Evolutionary conservation across 2,888 invertebrate species (phyloP).

Genomic region (Drosophila atripex): DNA sequence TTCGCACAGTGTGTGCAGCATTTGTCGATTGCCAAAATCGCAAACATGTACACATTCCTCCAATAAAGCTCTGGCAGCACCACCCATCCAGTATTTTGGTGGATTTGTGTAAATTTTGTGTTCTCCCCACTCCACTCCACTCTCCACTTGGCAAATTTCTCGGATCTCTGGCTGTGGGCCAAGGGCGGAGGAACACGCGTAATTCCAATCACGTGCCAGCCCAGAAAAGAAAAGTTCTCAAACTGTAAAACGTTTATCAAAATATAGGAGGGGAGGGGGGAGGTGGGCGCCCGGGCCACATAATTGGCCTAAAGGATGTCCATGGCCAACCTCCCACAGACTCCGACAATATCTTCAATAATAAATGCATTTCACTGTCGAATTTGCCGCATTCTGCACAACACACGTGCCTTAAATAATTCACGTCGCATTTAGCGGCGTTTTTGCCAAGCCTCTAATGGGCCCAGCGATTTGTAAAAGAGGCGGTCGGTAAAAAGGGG

Average conservation of each 20-base stretch:
- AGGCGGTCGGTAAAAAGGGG: not conserved
- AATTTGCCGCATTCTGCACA: constrained; percentile 80
- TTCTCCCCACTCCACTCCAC: not conserved
- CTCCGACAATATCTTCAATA: constrained; percentile 71
- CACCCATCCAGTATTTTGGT: constrained; percentile 27
- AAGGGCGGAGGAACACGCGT: constrained; percentile 58
- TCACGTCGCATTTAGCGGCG: constrained; percentile 75
- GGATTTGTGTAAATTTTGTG: constrained; percentile 33
- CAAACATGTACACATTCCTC: constrained; percentile 47
- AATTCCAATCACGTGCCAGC: constrained; percentile 77
- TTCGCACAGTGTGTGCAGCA: constrained; percentile 60
- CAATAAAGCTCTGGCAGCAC: constrained; percentile 45
- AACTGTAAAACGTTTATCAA: constrained; percentile 77
- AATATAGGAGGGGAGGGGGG: constrained; percentile 24
- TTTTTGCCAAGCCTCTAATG: constrained; percentile 71
- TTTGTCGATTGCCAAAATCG: constrained; percentile 74
- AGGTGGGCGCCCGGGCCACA: constrained; percentile 42
- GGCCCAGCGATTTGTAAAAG: constrained; percentile 64
- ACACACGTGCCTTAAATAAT: constrained; percentile 80
- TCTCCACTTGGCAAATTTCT: constrained; percentile 1
- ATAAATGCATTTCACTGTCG: constrained; percentile 80
- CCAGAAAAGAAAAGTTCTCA: constrained; percentile 65
- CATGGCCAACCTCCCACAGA: constrained; percentile 26
- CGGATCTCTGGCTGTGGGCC: constrained; percentile 43
- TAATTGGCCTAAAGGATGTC: constrained; percentile 70